Evolutionary conservation across 1,140 invertebrate species (phyloP), one percentile per base, ranked within the genome.

Genomic region (Drosophila punjabiensis): DNA sequence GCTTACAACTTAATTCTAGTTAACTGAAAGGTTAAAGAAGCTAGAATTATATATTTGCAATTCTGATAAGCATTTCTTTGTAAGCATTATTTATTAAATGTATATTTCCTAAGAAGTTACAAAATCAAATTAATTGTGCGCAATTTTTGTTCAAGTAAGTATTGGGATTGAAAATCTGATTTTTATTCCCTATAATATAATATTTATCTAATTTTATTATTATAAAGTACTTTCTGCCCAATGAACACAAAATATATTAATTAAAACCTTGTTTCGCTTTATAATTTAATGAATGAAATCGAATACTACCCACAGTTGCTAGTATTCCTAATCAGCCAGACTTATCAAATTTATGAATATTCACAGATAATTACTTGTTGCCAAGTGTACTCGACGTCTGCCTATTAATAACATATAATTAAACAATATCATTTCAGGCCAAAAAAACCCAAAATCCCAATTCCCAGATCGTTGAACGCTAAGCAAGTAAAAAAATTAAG

Each of bases 401-500:
- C 0, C 63, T 70, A 68, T 20, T 7, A 50, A 39, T 30, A 10
- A 28, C 30, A 41, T 18, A 28, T 24, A 41, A 74, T 74, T 73
- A 48, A 71, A 28, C n/a, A 10, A 50, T 41, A 50, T n/a, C 20
- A 13, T 55, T 53, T n/a, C 13, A 16, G 37, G 24, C 20, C 37
- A 14, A 52, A 74, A n/a, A 74, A 74, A 20, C 50, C 68, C 64
- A 52, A 58, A 56, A 10, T 73, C 43, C 53, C 70, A 52, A 39
- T 32, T 62, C n/a, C 28, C 45, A 62, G 70, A 74, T 74, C 70
- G 52, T 62, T 73, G 47, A 74, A 74, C 70, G 68, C 47, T 30
- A 30, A 60, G 9, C 24, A 24, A 28, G n/a, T 24, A 43, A 33
- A 33, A 48, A 24, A 52, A 18, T 18, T 48, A 14, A 11, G 24